These are phyloP conservation scores for Sitophilus oryzae DNA, from an alignment of 1,140 invertebrate genomes.

Conservation along the genomic window DNA sequence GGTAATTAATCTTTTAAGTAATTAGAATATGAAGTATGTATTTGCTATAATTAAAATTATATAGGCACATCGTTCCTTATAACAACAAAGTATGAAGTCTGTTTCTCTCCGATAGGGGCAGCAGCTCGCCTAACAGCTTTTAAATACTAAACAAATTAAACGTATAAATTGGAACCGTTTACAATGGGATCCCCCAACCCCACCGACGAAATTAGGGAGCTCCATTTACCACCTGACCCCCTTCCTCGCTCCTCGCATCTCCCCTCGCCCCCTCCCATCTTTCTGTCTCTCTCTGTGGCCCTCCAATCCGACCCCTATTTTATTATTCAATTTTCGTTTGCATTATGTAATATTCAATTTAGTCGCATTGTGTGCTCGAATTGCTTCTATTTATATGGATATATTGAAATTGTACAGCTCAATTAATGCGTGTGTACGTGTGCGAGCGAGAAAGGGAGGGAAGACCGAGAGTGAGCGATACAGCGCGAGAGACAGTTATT, in stretches of 20 bases:
- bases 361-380: conserved; percentile 36
- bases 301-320: conserved; percentile 27
- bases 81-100: too few relatives aligned
- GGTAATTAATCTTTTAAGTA: too few relatives aligned
- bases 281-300: conserved; percentile 3
- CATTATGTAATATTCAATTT: conserved; percentile 39
- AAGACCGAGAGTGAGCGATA: background rate
- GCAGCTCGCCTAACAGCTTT: conserved; percentile 20
- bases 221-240: conserved; percentile 33
- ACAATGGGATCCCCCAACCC: conserved; percentile 24
- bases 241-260: background rate
- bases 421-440: conserved; percentile 33
- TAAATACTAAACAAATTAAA: conserved; percentile 30
- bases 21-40: too few relatives aligned
- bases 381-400: conserved; percentile 38
- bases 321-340: conserved; percentile 39
- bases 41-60: too few relatives aligned
- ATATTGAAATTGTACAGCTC: conserved; percentile 38
- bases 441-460: conserved; percentile 9
- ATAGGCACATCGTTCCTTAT: too few relatives aligned
- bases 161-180: conserved; percentile 30
- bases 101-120: too few relatives aligned
- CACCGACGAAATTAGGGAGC: conserved; percentile 29
- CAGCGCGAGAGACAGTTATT: background rate
- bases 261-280: background rate